phyloP scores from a whole-genome alignment of 2,888 invertebrate species.

The Apomyelois bistriatella region DNA sequence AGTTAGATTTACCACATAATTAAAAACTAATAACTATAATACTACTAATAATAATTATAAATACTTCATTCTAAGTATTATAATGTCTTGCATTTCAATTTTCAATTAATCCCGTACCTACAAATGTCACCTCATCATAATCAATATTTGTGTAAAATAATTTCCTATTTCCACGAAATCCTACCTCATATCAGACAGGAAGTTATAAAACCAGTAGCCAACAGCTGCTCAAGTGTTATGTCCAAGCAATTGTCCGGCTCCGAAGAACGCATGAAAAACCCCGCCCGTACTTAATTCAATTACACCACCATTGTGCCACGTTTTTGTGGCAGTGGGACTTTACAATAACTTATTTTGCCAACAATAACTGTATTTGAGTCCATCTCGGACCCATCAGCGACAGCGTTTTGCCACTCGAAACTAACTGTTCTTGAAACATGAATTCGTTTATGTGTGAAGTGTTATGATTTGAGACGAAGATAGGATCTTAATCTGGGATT shows the following conservation, averaged over 20 bases:
- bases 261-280: constrained; percentile 34
- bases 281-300: constrained; percentile 68
- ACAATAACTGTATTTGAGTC: constrained; percentile 66
- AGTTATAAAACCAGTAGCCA: constrained; percentile 16
- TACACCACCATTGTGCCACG: constrained; percentile 54
- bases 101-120: too few relatives aligned
- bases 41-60: too few relatives aligned
- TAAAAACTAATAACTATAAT: too few relatives aligned
- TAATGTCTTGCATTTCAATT: too few relatives aligned
- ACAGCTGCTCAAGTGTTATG: constrained; percentile 19
- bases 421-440: constrained; percentile 55
- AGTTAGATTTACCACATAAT: too few relatives aligned
- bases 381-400: constrained; percentile 28
- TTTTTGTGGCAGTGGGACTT: constrained; percentile 58
- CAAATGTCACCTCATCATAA: too few relatives aligned
- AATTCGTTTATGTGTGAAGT: constrained; percentile 65
- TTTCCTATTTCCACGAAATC: background rate
- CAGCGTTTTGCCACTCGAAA: constrained; percentile 46
- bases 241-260: constrained; percentile 15
- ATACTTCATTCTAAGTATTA: too few relatives aligned
- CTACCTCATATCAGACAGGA: background rate
- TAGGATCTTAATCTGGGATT: constrained; percentile 73
- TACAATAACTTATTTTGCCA: constrained; percentile 73
- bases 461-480: constrained; percentile 60
- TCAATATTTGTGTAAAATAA: too few relatives aligned